Evolutionary conservation across 2,113 vertebrate genomes (phyloP).

Genomic region (Rattus rattus): DNA sequence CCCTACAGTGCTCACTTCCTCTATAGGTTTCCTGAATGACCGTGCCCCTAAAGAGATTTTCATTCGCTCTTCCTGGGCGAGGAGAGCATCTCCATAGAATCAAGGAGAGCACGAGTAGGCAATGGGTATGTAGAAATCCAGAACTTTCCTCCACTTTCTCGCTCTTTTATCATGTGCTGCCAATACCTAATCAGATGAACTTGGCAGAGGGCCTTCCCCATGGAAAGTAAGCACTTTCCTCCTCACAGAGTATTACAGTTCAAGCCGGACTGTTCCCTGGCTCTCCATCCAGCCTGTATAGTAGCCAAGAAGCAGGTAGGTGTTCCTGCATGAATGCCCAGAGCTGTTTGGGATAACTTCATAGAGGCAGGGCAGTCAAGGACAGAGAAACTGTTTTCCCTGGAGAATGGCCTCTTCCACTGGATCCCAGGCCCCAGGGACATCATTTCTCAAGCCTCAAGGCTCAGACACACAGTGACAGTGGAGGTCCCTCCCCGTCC

Average conservation of each 20-base stretch:
- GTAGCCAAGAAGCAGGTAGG: background rate
- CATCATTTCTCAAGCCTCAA: background rate
- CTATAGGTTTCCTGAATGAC: background rate
- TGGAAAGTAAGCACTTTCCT: background rate
- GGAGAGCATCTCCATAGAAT: background rate
- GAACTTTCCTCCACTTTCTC: background rate
- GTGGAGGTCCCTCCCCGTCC: background rate
- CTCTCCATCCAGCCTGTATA: background rate
- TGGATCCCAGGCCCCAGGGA: background rate
- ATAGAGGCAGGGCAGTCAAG: background rate
- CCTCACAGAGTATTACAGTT: background rate
- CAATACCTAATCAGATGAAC: background rate
- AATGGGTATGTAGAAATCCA: background rate
- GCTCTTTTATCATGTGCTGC: background rate
- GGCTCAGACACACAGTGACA: accelerated
- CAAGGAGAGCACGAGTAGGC: background rate
- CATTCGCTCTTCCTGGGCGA: background rate
- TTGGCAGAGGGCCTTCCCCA: background rate
- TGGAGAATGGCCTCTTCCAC: background rate
- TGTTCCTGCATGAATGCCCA: background rate
- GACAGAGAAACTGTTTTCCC: background rate
- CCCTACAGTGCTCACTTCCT: background rate
- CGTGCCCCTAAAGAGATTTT: background rate
- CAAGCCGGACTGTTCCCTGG: background rate
- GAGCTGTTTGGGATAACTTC: background rate